Base-by-base conservation (phyloP, 2,113 vertebrate genomes). In the Ammodytes marinus region DNA sequence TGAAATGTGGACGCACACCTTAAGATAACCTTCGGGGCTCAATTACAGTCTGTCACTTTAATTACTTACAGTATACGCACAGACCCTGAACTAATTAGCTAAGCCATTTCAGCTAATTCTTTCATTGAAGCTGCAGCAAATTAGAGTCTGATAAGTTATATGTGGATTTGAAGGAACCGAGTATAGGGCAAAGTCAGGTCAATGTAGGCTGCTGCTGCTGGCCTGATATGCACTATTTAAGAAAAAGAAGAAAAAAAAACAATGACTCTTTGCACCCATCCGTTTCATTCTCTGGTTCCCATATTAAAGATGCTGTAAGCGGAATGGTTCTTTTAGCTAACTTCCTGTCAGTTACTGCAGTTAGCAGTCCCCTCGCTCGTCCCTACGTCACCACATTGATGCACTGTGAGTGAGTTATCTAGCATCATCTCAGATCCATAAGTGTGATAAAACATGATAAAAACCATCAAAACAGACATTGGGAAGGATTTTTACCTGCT, bases 31-130 rank as follows among this genome's bases (percentile, higher is more conserved):
- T 82, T 84, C 49, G 45, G 37, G 46, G 11, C 37, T 79, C 40
- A 88, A 82, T 80, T 80, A 69, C 45, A 77, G 64, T 63, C 27
- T 50, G 19, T 67, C 35, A 73, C 73, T 80, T 86, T 90, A 90
- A 87, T 87, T 84, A 86, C 65, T 58, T 61, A 64, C 13, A 37
- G 15, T 54, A 72, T 47, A 47, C 27, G 27, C 40, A 67, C 42
- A 46, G 49, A 71, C 27, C 35, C 63, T 73, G 77, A 72, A n/a
- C 27, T 84, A 75, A 87, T 88, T 87, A 78, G 77, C 64, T 13
- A 53, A n/a, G 4, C 53, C 79, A 72, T 74, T 85, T 67, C n/a
- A 67, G 67, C n/a, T 11, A 17, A 14, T 12, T 8, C 8, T 70
- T 67, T 45, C 27, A 69, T 64, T 79, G 47, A 54, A 74, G 59